These are phyloP conservation scores for Pterostichus niger DNA, from an alignment of 2,888 invertebrate genomes.

Conservation along the genomic window DNA sequence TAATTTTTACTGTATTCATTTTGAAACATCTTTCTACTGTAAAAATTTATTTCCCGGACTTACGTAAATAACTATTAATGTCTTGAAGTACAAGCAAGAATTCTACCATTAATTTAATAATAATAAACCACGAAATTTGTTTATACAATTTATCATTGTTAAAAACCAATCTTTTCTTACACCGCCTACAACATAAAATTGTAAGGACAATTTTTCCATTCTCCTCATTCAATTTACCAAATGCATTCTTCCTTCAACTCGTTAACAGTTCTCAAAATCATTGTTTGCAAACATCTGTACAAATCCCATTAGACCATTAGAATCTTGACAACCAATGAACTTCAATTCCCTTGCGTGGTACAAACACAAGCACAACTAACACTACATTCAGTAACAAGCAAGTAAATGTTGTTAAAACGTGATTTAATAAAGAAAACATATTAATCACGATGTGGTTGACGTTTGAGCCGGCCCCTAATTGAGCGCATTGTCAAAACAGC, in stretches of 20 bases:
- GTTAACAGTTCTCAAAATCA: conserved; percentile 22
- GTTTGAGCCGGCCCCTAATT: conserved; percentile 64
- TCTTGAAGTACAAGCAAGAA: not conserved
- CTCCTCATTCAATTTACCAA: not conserved
- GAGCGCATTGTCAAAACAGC: conserved; percentile 66
- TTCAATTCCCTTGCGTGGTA: conserved; percentile 44
- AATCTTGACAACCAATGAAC: not conserved
- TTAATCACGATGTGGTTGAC: conserved; percentile 64
- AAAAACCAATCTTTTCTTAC: conserved; percentile 5
- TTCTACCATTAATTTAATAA: not conserved
- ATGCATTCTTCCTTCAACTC: conserved; percentile 15
- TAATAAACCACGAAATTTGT: not conserved
- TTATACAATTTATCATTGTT: not conserved
- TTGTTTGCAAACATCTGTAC: conserved; percentile 63
- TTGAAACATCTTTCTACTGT: too few relatives aligned
- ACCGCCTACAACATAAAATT: conserved; percentile 4
- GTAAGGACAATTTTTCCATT: not conserved
- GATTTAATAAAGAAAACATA: conserved; percentile 67
- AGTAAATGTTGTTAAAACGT: conserved; percentile 66
- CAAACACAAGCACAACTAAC: conserved; percentile 8
- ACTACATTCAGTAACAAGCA: conserved; percentile 54
- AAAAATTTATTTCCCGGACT: too few relatives aligned
- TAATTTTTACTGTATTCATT: too few relatives aligned
- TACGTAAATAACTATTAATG: too few relatives aligned
- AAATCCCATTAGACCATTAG: conserved; percentile 3